Conservation (phyloP, 2,797 vertebrate species). For the Helicolenus hilgendorfi region DNA sequence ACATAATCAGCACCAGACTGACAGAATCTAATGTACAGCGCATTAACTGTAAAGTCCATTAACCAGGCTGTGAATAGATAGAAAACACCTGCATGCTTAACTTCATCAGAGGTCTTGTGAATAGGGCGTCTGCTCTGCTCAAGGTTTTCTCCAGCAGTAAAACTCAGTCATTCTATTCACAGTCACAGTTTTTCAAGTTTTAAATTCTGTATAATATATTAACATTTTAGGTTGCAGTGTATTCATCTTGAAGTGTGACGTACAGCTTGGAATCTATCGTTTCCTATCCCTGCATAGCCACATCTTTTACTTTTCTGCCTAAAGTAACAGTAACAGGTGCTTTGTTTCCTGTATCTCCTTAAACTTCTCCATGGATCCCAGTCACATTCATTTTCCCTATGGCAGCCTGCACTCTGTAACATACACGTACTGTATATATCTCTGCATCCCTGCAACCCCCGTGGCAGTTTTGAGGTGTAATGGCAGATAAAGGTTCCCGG, state of each 20-base stretch:
- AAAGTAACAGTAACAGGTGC: slow-evolving; percentile 16
- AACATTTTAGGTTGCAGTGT: background rate
- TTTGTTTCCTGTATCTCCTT: slow-evolving; percentile 41
- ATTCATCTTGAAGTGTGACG: slow-evolving; percentile 12
- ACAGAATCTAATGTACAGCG: slow-evolving; percentile 67
- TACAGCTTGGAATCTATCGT: slow-evolving; percentile 12
- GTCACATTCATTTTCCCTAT: background rate
- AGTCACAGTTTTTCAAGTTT: background rate
- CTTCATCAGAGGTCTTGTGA: slow-evolving; percentile 41
- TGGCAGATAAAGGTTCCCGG: slow-evolving; percentile 36
- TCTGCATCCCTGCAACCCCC: background rate
- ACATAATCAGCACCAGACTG: slow-evolving; percentile 38
- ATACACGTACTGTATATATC: background rate
- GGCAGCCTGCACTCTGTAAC: background rate
- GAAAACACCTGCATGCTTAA: background rate
- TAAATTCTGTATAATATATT: background rate
- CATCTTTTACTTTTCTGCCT: slow-evolving; percentile 27
- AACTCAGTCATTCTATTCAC: background rate
- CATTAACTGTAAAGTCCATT: slow-evolving; percentile 54
- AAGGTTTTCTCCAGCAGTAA: slow-evolving; percentile 46
- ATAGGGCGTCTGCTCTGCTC: slow-evolving; percentile 27
- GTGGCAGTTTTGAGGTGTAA: slow-evolving; percentile 48
- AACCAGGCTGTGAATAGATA: slow-evolving; percentile 21
- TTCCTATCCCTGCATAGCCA: background rate
- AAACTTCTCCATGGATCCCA: slow-evolving; percentile 47